phyloP scores from a whole-genome alignment of 2,113 vertebrate genomes.

The Tupaia chinensis region DNA sequence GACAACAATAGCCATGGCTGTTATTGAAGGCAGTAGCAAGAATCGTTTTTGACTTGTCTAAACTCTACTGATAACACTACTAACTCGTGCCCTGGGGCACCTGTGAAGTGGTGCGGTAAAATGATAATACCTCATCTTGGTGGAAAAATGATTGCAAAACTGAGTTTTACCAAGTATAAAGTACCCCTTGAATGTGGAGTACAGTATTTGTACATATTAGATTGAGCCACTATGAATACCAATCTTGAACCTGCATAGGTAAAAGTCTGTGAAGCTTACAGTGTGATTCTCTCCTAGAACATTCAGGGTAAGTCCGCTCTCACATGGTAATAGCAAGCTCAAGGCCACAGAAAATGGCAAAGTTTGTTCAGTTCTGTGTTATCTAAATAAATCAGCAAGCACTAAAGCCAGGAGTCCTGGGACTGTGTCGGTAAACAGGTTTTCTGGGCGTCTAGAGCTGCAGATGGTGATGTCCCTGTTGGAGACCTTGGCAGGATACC shows the following conservation, averaged over 20 bases:
- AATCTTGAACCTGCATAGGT: not conserved
- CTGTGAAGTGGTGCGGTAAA: not conserved
- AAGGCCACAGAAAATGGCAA: not conserved
- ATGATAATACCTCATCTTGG: not conserved
- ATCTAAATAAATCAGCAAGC: not conserved
- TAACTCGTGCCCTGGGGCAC: too few species aligned
- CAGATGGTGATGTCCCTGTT: conserved; percentile 17
- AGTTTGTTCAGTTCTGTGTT: not conserved
- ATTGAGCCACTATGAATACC: not conserved
- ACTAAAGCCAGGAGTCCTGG: not conserved
- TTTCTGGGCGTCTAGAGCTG: not conserved
- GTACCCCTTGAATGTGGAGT: not conserved
- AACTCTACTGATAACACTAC: not conserved
- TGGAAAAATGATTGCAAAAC: not conserved
- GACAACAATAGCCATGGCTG: not conserved
- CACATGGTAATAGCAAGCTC: not conserved
- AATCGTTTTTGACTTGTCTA: not conserved
- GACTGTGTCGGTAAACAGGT: not conserved
- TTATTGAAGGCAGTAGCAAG: not conserved
- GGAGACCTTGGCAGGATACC: conserved; percentile 19
- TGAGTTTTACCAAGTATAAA: not conserved
- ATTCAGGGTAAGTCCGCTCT: not conserved
- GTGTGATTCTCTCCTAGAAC: too few species aligned
- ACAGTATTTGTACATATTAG: not conserved
- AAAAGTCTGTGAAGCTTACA: too few species aligned